Percentiles rank a stretch among this genome's conserved stretches.
These are phyloP conservation scores for Monochamus alternatus DNA, from an alignment of 2,888 invertebrate species.

Conservation along the genomic window DNA sequence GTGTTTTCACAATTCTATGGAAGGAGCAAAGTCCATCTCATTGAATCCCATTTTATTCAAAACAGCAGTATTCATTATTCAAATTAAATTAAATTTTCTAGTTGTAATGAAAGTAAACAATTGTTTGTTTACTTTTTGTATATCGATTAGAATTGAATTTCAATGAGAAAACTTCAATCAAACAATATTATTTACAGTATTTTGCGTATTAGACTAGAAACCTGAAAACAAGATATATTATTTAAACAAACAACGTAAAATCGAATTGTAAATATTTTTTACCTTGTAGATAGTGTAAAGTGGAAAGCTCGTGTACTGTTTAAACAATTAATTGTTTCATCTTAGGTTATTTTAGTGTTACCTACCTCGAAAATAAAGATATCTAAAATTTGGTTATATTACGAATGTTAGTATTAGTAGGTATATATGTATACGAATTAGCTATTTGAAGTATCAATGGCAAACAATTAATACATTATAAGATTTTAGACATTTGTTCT, in stretches of 20 bases:
- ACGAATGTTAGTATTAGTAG: too few relatives aligned
- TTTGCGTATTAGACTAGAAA: constrained; percentile 7
- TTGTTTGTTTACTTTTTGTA: not conserved
- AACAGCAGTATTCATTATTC: not conserved
- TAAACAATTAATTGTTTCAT: constrained; percentile 2
- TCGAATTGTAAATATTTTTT: constrained; percentile 31
- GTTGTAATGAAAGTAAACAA: not conserved
- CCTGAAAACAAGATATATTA: constrained; percentile 13
- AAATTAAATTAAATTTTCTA: not conserved
- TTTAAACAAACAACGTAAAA: constrained; percentile 26
- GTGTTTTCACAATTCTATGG: not conserved
- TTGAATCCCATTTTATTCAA: constrained; percentile 11
- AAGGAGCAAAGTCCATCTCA: constrained; percentile 1
- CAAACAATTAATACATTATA: too few relatives aligned
- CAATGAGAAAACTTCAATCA: not conserved
- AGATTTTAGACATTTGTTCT: too few relatives aligned
- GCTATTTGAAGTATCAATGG: too few relatives aligned
- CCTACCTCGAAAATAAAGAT: too few relatives aligned
- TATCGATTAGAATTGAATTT: not conserved
- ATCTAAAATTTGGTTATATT: too few relatives aligned
- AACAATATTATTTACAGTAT: not conserved
- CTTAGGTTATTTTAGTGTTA: not conserved
- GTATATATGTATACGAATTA: too few relatives aligned
- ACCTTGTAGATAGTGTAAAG: constrained; percentile 22
- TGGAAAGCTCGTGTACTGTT: not conserved